These are phyloP conservation scores for Oscarella lobularis DNA, from an alignment of 37 sponge, comb jelly and placozoan genomes.

Conservation along the genomic window DNA sequence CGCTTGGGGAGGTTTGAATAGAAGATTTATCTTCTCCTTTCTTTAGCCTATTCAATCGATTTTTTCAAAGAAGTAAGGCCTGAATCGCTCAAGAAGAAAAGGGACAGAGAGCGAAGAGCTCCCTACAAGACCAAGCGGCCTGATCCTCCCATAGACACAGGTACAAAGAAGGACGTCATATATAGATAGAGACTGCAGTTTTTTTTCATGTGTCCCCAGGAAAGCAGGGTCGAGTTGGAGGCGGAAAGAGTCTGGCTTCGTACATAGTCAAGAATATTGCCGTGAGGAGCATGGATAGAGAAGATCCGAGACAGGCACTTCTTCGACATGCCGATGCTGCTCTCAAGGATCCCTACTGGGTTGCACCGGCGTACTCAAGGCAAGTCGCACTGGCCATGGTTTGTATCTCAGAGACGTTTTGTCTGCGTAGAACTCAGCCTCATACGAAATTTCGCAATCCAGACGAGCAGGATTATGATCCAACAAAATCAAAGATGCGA, in stretches of 20 bases:
- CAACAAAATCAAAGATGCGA: neutral
- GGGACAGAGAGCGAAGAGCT: slow-evolving; percentile 73
- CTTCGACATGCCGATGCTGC: slow-evolving; percentile 82
- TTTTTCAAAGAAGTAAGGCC: slow-evolving; percentile 68
- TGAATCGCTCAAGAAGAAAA: slow-evolving; percentile 43
- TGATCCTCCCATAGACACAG: slow-evolving; percentile 37
- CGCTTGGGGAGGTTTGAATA: too few species aligned
- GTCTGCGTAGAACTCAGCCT: neutral
- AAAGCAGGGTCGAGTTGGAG: slow-evolving; percentile 41
- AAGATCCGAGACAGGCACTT: slow-evolving; percentile 79
- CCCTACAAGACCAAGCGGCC: slow-evolving; percentile 57
- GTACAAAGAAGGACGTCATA: neutral
- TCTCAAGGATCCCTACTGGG: slow-evolving; percentile 67
- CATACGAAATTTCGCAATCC: neutral
- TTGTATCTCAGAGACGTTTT: too few species aligned
- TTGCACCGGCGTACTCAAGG: slow-evolving; percentile 80
- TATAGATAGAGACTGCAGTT: neutral
- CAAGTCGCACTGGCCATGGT: too few species aligned
- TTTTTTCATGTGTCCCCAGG: slow-evolving; percentile 18
- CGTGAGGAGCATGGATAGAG: slow-evolving; percentile 31
- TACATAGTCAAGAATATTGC: slow-evolving; percentile 69
- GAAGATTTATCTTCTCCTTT: too few species aligned
- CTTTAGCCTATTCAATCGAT: too few species aligned
- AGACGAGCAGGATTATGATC: neutral
- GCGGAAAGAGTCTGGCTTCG: slow-evolving; percentile 55